Evolutionary conservation across 2,888 invertebrate species (phyloP), one percentile per base, ranked within the genome.

Genomic region (Dendrolimus houi): DNA sequence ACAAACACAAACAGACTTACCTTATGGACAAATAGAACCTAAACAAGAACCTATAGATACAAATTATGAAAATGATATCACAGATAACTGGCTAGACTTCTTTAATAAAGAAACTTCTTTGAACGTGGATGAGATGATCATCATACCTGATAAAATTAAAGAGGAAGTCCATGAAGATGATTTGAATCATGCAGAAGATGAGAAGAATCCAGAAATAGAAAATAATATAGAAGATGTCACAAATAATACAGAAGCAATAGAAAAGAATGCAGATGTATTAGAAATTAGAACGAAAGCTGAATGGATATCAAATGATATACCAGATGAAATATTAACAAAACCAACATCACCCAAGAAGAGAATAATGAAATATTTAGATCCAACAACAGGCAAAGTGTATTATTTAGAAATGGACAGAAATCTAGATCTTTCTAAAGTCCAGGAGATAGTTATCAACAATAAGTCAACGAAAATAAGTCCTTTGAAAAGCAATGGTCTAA

Each of bases 301-400:
- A 58, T 64, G 54, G 60, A 52, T 3, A 7, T 52, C 41, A 8
- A 56, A 54, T 0, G 70, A 79, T 56, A 56, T 79, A 14, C 79
- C 81, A 0, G 75, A 64, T 1, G 83, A 81, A 56, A 71, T 79
- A 13, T 53, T 78, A 1, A 75, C 62, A 10, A 76, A 78, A 60
- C 68, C 79, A 0, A 57, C 70, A 0, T 71, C 79, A 0, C 66
- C 74, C 0, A 82, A 81, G 41, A 89, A 89, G 54, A 64, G 85
- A 1, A 87, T 90, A 61, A 82, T 89, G 52, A 89, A 90, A 62
- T 90, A 88, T 58, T 81, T 89, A 60, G 87, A 90, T 41, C 85
- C 86, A 0, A 78, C 74, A 0, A 89, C 88, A 41, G 83, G 87
- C 0, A 89, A 88, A 62, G 86, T 90, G 41, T 88, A 85, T 54